Evolutionary conservation across 2,888 invertebrate species (phyloP), one percentile per base, ranked within the genome.

Genomic region (Drosophila tripunctata): DNA sequence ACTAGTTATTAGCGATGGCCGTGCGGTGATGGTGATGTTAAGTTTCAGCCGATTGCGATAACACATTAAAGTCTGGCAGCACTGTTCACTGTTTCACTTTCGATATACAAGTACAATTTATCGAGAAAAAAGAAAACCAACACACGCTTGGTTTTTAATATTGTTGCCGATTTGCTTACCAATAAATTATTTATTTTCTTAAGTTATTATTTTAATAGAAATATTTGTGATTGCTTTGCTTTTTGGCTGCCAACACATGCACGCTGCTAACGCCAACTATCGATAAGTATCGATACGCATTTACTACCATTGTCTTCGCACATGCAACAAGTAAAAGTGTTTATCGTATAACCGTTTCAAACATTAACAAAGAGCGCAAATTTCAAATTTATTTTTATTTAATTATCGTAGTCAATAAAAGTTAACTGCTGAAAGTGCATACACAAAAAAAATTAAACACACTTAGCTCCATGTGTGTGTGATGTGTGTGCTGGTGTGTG

Each of bases 401-500:
- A 41, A 61, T 51, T 54, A 70, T 64, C 70, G 31, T 58, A 58
- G 31, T 70, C 17, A 58, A 35, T 47, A 43, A 19, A 22, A 55
- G 36, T 54, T 51, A 50, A 57, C 40, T 33, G 3, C 17, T 30
- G 38, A 44, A 35, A 10, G 27, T 27, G 36, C 27, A 38, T 47
- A 47, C 1, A 19, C 8, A 35, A 2, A 7, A 3, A 47, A 19
- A 19, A 35, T 15, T 21, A 57, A 64, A 36, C 17, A 45, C 14
- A 27, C 2, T n/a, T 14, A 1, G 4, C 8, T 10, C 7, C 22
- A 27, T 41, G 50, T 51, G 15, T 35, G 15, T 31, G 89, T 93
- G 1, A 4, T n/a, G n/a, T n/a, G n/a, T n/a, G n/a, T n/a, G n/a
- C n/a, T n/a, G n/a, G n/a, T n/a, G n/a, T n/a, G n/a, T n/a, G n/a